A percentile compares a stretch with the other conserved stretches of the same genome.
Conservation (phyloP, 2,888 invertebrate genomes). For the Homarus gammarus region DNA sequence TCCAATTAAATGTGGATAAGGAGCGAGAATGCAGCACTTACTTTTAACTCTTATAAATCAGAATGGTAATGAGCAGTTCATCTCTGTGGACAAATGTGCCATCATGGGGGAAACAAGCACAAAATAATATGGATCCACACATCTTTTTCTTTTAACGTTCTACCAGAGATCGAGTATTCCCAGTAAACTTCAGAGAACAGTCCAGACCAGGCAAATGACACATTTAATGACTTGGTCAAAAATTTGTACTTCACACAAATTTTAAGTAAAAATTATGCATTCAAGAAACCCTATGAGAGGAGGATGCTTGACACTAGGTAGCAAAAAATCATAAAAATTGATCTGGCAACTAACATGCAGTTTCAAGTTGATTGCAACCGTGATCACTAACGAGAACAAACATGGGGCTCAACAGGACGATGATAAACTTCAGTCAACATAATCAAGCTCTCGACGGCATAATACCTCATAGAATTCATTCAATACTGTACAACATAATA, state of each 20-base stretch:
- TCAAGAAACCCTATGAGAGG: constrained; percentile 65
- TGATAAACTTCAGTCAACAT: not conserved
- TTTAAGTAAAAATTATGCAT: constrained; percentile 68
- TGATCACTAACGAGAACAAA: constrained; percentile 29
- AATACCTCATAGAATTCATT: no score
- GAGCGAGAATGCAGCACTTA: not conserved
- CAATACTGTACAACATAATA: no score
- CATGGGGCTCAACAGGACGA: not conserved
- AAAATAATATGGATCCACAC: not conserved
- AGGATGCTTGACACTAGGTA: constrained; percentile 47
- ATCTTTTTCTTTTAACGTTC: not conserved
- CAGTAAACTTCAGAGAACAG: constrained; percentile 51
- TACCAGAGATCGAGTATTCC: constrained; percentile 31
- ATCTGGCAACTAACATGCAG: constrained; percentile 54
- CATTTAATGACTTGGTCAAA: constrained; percentile 66
- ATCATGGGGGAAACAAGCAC: not conserved
- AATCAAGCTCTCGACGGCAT: constrained; percentile 2
- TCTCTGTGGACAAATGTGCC: not conserved
- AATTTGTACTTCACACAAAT: constrained; percentile 73
- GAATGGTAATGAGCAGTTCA: not conserved
- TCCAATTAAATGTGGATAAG: not conserved
- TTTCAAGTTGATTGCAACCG: constrained; percentile 14
- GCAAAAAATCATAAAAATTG: constrained; percentile 29
- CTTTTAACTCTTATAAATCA: not conserved
- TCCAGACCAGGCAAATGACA: constrained; percentile 67